phyloP scores from a whole-genome alignment of 2,797 vertebrate genomes.

The Tragopan temminckii region DNA sequence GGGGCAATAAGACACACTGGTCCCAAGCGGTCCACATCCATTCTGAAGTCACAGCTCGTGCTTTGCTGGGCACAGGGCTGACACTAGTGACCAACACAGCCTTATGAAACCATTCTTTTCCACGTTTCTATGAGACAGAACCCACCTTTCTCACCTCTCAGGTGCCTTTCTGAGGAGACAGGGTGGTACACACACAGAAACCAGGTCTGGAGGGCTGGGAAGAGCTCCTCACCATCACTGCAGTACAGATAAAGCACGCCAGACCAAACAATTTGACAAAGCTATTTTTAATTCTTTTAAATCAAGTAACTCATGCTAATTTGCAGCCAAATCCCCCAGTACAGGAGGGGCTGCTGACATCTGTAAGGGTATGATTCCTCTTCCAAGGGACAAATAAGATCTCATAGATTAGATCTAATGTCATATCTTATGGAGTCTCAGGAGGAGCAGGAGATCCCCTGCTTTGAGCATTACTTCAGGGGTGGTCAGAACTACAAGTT shows the following conservation, averaged over 20 bases:
- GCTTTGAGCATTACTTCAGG: neutral
- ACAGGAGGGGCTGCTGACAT: neutral
- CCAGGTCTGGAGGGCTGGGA: neutral
- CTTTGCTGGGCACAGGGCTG: neutral
- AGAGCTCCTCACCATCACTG: neutral
- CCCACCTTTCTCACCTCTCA: neutral
- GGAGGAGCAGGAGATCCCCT: neutral
- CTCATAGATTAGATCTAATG: neutral
- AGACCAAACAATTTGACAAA: neutral
- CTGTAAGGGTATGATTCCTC: neutral
- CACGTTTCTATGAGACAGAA: neutral
- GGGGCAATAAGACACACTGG: neutral
- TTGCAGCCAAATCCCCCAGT: neutral
- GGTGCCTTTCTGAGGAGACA: neutral
- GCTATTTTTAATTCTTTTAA: neutral
- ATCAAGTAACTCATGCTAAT: neutral
- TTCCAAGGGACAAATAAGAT: neutral
- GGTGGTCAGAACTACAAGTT: neutral
- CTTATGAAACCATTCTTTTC: fast-evolving
- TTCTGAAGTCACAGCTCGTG: neutral
- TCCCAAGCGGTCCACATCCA: neutral
- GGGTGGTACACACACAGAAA: neutral
- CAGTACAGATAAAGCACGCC: neutral
- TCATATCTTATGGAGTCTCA: neutral
- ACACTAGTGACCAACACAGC: neutral